Evolutionary conservation across 2,888 invertebrate species (phyloP), one percentile per base, ranked within the genome.

Genomic region (Coecobrya sp.): DNA sequence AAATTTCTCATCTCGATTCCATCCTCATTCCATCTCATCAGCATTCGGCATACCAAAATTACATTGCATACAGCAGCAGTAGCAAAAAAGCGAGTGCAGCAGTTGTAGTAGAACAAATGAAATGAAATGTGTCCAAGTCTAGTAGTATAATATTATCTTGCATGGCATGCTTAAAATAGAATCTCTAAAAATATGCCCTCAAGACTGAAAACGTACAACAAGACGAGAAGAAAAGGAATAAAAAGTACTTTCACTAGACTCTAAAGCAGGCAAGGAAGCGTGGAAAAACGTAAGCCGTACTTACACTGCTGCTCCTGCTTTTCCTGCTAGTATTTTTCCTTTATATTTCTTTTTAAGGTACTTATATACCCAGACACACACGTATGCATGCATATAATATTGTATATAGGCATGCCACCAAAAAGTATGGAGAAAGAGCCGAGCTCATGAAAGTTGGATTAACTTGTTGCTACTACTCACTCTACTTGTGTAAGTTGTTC

Each of bases 361-460:
- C n/a, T n/a, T n/a, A n/a, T n/a, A n/a, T n/a, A n/a, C n/a, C n/a
- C n/a, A n/a, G n/a, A n/a, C n/a, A n/a, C n/a, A n/a, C n/a, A n/a
- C n/a, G n/a, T n/a, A n/a, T 36, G 16, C 16, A 73, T 16, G 1
- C 30, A 13, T 27, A 36, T 45, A 22, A 42, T 73, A n/a, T 11
- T 30, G 27, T 45, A 36, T 76, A 27, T 36, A 42, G 36, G 36
- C 36, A 76, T 76, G 1, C 19, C 42, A 42, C 3, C 70, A 81
- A 25, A 65, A 27, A 19, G 27, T 19, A n/a, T 19, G n/a, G 22
- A 19, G n/a, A 22, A 4, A 22, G 27, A 11, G 27, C 16, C 65
- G 65, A 25, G 85, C 91, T 93, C 91, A 91, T 93, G 91, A 93
- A 93, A 91, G 91, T 91, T 93, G 85, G 91, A 93, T 93, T 93